phyloP scores from a whole-genome alignment of 1,140 invertebrate species.

The Brachionus koreanus region DNA sequence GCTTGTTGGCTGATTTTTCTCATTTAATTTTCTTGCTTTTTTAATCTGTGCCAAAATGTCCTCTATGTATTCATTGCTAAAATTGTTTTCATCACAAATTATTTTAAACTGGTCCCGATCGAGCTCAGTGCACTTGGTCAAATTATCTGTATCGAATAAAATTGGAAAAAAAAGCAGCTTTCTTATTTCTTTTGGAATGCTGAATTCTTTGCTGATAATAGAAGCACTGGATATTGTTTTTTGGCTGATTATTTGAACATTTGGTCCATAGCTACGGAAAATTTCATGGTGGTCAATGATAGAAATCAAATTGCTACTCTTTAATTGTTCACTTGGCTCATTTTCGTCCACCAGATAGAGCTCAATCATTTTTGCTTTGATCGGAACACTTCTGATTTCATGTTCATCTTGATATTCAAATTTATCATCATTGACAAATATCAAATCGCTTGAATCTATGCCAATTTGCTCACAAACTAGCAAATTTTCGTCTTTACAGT shows the following conservation, averaged over 20 bases:
- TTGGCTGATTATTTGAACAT: not conserved
- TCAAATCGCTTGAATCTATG: not conserved
- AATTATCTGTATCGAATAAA: constrained; percentile 11
- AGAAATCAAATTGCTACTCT: not conserved
- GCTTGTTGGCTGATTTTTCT: not conserved
- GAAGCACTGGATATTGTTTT: not conserved
- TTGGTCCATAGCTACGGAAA: not conserved
- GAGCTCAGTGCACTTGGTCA: not conserved
- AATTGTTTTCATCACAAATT: constrained; percentile 5
- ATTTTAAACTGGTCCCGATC: not conserved
- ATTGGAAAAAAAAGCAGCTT: not conserved
- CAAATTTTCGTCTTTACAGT: not conserved
- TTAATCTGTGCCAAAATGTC: not conserved
- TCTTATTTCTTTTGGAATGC: not conserved
- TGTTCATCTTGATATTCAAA: not conserved
- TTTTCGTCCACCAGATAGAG: not conserved
- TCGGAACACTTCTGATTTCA: not conserved
- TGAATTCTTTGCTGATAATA: not conserved
- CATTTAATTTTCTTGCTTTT: constrained; percentile 11
- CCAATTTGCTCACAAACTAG: constrained; percentile 10
- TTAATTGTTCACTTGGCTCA: not conserved
- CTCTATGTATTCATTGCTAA: not conserved
- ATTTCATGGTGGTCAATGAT: not conserved
- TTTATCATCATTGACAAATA: not conserved
- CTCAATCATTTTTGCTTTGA: not conserved